phyloP scores from a whole-genome alignment of 2,113 vertebrate genomes.

The Gulo gulo region DNA sequence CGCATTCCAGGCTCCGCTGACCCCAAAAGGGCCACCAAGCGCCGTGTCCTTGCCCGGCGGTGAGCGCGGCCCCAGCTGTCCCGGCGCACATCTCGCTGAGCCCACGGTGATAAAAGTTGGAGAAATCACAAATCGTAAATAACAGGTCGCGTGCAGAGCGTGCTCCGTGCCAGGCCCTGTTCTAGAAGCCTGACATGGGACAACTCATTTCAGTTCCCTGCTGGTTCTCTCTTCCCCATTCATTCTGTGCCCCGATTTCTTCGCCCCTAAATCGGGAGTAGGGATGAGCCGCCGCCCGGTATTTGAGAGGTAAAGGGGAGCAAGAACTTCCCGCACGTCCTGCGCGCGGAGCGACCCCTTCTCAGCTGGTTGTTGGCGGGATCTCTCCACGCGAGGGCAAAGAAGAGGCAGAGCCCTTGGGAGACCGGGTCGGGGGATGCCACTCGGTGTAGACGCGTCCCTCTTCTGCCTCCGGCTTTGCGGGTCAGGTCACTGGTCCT shows the following conservation, averaged over 20 bases:
- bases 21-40: neutral
- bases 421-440: neutral
- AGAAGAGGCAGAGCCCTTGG: neutral
- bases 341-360: neutral
- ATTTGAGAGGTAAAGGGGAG: neutral
- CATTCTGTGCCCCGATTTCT: neutral
- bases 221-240: too few species aligned
- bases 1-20: fast-evolving
- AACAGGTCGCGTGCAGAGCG: neutral
- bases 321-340: too few species aligned
- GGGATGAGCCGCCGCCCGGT: too few species aligned
- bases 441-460: fast-evolving
- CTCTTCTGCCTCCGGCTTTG: too few species aligned
- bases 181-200: neutral
- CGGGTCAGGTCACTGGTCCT: neutral
- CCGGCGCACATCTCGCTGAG: neutral
- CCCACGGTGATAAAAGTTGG: neutral
- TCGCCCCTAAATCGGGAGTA: neutral
- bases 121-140: neutral
- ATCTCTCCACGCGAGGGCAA: neutral
- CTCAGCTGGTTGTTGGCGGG: neutral
- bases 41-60: neutral
- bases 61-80: neutral
- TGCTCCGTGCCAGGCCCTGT: neutral
- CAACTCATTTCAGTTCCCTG: neutral